Evolutionary conservation across 1,140 invertebrate genomes (phyloP).

Genomic region (Ceratina australensis): DNA sequence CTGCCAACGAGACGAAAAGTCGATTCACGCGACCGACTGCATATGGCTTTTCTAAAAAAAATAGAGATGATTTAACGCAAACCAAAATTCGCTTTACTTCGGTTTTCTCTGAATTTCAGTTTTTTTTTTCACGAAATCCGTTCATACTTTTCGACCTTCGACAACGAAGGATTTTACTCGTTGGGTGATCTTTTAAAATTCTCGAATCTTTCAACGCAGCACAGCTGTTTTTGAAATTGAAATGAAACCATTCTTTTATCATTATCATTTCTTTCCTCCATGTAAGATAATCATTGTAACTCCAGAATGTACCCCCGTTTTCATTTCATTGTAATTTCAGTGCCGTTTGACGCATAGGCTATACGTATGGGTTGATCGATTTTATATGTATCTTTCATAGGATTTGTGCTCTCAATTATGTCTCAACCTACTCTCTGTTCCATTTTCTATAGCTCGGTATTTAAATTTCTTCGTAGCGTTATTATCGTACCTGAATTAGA

Average conservation of each 20-base stretch:
- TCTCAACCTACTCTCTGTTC: no score
- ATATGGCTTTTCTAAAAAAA: conserved; percentile 34
- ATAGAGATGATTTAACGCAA: conserved; percentile 48
- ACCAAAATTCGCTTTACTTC: conserved; percentile 27
- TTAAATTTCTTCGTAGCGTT: no score
- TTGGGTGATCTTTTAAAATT: not conserved
- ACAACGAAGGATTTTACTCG: not conserved
- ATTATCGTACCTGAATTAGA: no score
- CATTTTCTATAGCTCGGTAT: no score
- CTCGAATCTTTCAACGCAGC: not conserved
- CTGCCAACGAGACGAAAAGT: not conserved
- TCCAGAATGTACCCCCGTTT: no score
- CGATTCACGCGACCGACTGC: not conserved
- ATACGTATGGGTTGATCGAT: no score
- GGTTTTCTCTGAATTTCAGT: not conserved
- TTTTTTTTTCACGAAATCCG: not conserved
- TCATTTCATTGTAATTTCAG: no score
- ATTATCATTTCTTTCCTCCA: not conserved
- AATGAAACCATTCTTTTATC: no score
- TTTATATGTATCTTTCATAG: no score
- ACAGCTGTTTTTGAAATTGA: not conserved
- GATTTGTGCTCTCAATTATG: no score
- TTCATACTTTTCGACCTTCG: not conserved
- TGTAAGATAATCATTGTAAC: not conserved
- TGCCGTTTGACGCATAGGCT: no score